These are phyloP conservation scores for Microctonus aethiopoides DNA, from an alignment of 2,888 invertebrate genomes.

Conservation along the genomic window DNA sequence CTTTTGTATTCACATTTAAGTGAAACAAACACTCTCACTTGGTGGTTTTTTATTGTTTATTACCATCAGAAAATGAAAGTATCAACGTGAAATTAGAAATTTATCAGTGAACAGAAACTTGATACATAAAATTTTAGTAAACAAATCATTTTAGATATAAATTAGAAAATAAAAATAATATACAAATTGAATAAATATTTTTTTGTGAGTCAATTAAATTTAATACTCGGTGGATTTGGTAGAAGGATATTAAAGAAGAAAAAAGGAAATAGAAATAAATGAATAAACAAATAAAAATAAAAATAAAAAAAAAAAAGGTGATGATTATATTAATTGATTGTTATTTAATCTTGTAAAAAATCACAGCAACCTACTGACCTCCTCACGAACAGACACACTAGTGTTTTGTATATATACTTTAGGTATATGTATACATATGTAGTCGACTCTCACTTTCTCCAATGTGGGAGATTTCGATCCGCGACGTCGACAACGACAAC, in stretches of 20 bases:
- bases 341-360: not conserved
- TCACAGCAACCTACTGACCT: constrained; percentile 24
- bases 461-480: constrained; percentile 42
- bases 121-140: not conserved
- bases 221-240: too few species aligned
- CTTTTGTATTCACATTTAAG: not conserved
- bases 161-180: too few species aligned
- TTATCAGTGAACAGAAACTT: not conserved
- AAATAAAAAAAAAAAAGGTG: not conserved
- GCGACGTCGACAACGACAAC: constrained; percentile 28
- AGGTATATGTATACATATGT: not conserved
- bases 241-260: too few species aligned
- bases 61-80: not conserved
- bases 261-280: too few species aligned
- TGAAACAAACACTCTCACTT: not conserved
- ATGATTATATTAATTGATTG: not conserved
- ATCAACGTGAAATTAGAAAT: not conserved
- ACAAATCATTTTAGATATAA: too few species aligned
- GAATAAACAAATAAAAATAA: too few species aligned
- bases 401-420: too few species aligned
- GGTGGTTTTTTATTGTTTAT: not conserved
- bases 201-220: too few species aligned
- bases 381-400: not conserved
- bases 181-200: too few species aligned
- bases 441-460: constrained; percentile 61